A percentile compares a stretch with the other conserved stretches of the same genome.
Conservation (phyloP, 2,888 invertebrate genomes). For the Xanthorhoe spadicearia region DNA sequence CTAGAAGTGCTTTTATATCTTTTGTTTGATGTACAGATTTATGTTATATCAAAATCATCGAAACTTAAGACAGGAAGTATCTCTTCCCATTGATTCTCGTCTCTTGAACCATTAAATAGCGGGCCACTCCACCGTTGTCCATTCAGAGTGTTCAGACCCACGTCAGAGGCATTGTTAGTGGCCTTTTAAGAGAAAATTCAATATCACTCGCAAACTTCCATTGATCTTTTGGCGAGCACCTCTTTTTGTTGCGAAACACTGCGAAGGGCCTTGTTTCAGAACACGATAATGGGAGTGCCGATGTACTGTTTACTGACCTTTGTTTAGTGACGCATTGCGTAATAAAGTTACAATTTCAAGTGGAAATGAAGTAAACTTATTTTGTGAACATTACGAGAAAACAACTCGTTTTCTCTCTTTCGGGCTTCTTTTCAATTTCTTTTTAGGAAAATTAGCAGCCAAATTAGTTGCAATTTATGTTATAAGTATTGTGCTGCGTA, state of each 20-base stretch:
- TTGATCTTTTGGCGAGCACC: slow-evolving; percentile 56
- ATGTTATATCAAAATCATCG: slow-evolving; percentile 8
- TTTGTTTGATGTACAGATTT: slow-evolving; percentile 36
- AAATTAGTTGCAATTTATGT: too few species aligned
- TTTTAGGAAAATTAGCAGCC: too few species aligned
- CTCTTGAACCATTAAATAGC: slow-evolving; percentile 29
- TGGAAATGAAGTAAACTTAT: neutral
- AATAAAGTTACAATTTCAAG: slow-evolving; percentile 11
- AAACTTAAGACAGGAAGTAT: slow-evolving; percentile 17
- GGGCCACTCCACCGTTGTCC: slow-evolving; percentile 38
- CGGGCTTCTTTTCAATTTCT: too few species aligned
- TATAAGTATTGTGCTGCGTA: too few species aligned
- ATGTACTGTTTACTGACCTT: slow-evolving; percentile 33
- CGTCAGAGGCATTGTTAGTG: slow-evolving; percentile 66
- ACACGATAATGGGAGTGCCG: slow-evolving; percentile 38
- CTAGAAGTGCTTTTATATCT: neutral
- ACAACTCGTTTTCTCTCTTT: too few species aligned
- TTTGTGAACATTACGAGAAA: neutral
- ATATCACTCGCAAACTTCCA: slow-evolving; percentile 61
- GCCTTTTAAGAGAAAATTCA: slow-evolving; percentile 63
- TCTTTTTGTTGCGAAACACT: slow-evolving; percentile 54
- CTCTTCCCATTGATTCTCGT: slow-evolving; percentile 20
- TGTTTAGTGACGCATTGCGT: slow-evolving; percentile 23
- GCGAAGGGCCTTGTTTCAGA: slow-evolving; percentile 41
- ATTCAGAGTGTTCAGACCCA: slow-evolving; percentile 49